phyloP scores from a whole-genome alignment of 2,113 vertebrate genomes.

The Stictonetta naevosa region DNA sequence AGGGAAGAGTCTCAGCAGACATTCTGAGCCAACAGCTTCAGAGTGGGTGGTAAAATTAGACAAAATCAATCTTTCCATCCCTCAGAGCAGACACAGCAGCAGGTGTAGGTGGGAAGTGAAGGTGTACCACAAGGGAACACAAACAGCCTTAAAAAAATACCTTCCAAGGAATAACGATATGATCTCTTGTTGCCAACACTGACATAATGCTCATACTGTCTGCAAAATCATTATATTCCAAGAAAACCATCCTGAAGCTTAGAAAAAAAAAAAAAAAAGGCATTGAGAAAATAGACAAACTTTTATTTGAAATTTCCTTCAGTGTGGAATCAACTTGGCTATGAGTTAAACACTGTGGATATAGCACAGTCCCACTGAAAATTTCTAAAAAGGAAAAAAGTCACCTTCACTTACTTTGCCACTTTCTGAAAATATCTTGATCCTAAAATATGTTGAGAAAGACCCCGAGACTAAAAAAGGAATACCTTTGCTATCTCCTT shows the following conservation, averaged over 20 bases:
- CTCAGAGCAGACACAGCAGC: background rate
- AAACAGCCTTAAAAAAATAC: background rate
- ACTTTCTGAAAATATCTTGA: background rate
- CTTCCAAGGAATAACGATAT: background rate
- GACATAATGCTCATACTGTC: background rate
- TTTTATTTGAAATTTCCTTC: background rate
- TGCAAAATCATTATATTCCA: background rate
- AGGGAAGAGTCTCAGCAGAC: background rate
- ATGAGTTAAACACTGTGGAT: background rate
- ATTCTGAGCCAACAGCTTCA: background rate
- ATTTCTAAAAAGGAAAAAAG: background rate
- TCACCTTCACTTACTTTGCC: conserved; percentile 36
- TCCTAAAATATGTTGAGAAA: conserved; percentile 48
- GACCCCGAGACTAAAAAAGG: background rate
- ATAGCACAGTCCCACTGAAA: background rate
- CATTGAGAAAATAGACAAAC: background rate
- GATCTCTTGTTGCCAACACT: background rate
- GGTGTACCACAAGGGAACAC: background rate
- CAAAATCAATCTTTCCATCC: conserved; percentile 37
- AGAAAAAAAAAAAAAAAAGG: background rate
- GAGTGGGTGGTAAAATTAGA: conserved; percentile 27
- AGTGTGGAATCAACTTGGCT: background rate
- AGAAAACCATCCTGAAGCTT: background rate
- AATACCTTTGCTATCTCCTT: background rate
- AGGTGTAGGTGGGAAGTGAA: conserved; percentile 16